Evolutionary conservation across 2,888 invertebrate genomes (phyloP), one percentile per base, ranked within the genome.

Genomic region (Rhingia campestris): DNA sequence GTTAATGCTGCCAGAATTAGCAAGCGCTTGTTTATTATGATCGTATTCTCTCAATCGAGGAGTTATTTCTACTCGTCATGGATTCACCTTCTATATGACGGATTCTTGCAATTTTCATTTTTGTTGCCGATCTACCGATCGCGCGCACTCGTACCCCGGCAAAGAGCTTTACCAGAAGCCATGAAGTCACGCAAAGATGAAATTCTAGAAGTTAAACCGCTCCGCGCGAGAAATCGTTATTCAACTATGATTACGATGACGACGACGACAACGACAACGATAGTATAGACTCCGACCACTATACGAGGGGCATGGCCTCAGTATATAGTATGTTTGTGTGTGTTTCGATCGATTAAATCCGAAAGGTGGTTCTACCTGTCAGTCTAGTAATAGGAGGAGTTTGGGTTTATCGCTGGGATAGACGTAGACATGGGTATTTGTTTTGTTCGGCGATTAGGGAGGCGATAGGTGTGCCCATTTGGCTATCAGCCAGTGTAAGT

Each of bases 131-230:
- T 35, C 66, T 69, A 70, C 63, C 63, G 77, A 77, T 64, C 74
- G 80, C 64, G 70, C 64, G 43, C 69, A 75, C 74, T 66, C 69
- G 80, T 70, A 80, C 74, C 63, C 47, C 59, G 58, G 72, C 72
- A 58, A 22, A 49, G 49, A 51, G 56, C 67, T 69, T 75, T 80
- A 70, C 70, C 85, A 85, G 85, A 76, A 85, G 85, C 85, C 81
- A 85, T 85, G 85, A 56, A 85, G 85, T 81, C 85, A 85, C 85
- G 85, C 85, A 76, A 85, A 85, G 75, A 85, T 81, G 85, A 85
- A 75, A 85, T 81, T 72, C 75, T 67, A 84, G 74, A 80, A 85
- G 75, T 66, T 80, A 84, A 84, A 75, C 84, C 74, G 53, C 70
- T 74, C 61, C 37, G 74, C 63, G 51, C 82, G 64, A 63, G 67